Base-by-base conservation (phyloP, 2,113 vertebrate genomes). In the Carollia perspicillata region DNA sequence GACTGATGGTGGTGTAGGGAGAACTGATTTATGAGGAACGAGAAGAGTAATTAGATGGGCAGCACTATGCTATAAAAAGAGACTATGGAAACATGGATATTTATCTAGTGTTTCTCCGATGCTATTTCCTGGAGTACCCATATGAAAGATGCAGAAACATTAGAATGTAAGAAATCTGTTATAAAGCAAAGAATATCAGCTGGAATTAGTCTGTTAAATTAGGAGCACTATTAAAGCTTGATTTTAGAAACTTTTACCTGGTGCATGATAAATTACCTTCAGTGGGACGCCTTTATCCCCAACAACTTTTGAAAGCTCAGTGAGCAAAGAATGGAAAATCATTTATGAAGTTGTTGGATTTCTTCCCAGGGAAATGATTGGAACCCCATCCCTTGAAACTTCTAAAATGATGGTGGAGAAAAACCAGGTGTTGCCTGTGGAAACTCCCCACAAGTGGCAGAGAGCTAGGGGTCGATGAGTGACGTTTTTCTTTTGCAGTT, bases 11-110 rank as follows among this genome's bases (percentile, higher is more conserved):
- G 66, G 30, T 88, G 44, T 13, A 72, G 79, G 60, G 92, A 92
- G 65, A 93, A 84, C 40, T 96, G 87, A 94, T 92, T 96, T 92
- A 96, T 93, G 75, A 80, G 72, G 44, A 94, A 65, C 89, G 71
- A 93, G 84, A 94, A 90, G 92, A 96, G 86, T 94, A 84, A 98
- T 92, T 96, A 96, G 93, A 81, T 72, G 30, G 72, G 47, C 42
- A 77, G 69, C n/a, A 37, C 86, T 89, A 1, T 69, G 86, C 92
- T 93, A 14, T 91, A 93, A 96, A 95, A 79, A 89, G 72, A 81
- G 69, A 30, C 83, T 75, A 3, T 58, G 44, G 63, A 75, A 49
- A 84, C 66, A 35, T 42, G 81, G 68, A 30, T 95, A 55, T 80
- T 87, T 81, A 35, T 92, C 75, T 95, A 42, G 11, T 86, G 9